A percentile compares a stretch with the other conserved stretches of the same genome.
Evolutionary conservation across 2,888 invertebrate species (phyloP).

Genomic region (Volucella zonaria): DNA sequence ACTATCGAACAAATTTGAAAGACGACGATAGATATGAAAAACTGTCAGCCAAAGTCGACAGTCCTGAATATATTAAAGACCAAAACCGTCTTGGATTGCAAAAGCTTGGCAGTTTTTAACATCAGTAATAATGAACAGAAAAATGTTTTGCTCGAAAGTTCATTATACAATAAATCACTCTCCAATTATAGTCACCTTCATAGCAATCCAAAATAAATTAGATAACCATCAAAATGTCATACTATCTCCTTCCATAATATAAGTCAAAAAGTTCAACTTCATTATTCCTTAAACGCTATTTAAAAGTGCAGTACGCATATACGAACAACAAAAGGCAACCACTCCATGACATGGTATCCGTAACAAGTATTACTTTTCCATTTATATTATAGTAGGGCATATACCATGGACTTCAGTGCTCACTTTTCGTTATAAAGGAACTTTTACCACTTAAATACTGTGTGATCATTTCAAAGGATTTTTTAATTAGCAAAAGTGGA

Average conservation of each 20-base stretch:
- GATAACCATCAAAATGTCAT: too few relatives aligned
- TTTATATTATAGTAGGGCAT: not conserved
- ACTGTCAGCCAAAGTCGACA: too few relatives aligned
- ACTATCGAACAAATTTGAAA: too few relatives aligned
- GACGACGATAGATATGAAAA: too few relatives aligned
- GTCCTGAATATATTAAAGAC: too few relatives aligned
- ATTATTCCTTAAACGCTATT: slow-evolving; percentile 19
- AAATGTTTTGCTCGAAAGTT: too few relatives aligned
- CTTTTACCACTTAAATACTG: slow-evolving; percentile 12
- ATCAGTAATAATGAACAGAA: too few relatives aligned
- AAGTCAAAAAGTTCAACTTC: slow-evolving; percentile 20
- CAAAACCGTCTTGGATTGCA: too few relatives aligned
- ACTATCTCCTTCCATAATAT: not conserved
- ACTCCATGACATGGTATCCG: not conserved
- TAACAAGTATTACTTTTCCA: slow-evolving; percentile 2
- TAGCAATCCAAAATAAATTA: too few relatives aligned
- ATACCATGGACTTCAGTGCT: not conserved
- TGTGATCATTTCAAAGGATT: slow-evolving; percentile 55
- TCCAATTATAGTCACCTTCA: too few relatives aligned
- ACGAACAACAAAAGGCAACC: slow-evolving; percentile 33
- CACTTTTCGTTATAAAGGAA: slow-evolving; percentile 24
- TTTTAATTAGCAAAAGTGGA: slow-evolving; percentile 63
- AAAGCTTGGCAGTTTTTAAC: too few relatives aligned
- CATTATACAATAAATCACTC: too few relatives aligned
- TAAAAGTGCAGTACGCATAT: slow-evolving; percentile 27